These are phyloP conservation scores for Acanthisitta chloris DNA, from an alignment of 2,113 vertebrate species.

Conservation along the genomic window DNA sequence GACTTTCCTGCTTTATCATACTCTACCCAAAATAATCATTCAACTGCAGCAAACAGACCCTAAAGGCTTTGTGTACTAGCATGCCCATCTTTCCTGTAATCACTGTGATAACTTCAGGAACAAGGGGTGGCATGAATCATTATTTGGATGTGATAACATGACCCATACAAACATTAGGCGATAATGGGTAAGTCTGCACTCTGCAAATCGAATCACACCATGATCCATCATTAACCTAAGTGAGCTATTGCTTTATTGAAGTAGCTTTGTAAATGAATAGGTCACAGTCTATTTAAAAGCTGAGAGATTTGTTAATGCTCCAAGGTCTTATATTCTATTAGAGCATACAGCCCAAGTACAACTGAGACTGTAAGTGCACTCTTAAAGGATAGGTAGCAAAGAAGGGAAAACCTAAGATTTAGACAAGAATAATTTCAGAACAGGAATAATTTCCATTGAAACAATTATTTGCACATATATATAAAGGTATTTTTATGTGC, in stretches of 20 bases:
- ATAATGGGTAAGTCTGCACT: conserved; percentile 58
- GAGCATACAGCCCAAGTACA: neutral
- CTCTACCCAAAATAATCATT: conserved; percentile 6
- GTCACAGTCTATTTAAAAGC: conserved; percentile 71
- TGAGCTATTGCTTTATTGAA: conserved; percentile 63
- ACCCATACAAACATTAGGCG: conserved; percentile 55
- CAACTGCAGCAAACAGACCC: neutral
- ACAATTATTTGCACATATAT: neutral
- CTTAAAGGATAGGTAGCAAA: neutral
- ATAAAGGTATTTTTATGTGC: neutral
- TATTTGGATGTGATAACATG: conserved; percentile 59
- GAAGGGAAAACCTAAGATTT: neutral
- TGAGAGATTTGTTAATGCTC: conserved; percentile 71
- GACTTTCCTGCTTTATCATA: neutral
- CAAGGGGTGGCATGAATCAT: conserved; percentile 3
- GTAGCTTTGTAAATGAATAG: conserved; percentile 68
- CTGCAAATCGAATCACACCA: conserved; percentile 66
- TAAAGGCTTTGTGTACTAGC: neutral
- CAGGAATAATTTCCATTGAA: neutral
- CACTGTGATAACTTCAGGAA: conserved; percentile 25
- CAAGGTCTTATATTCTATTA: conserved; percentile 56
- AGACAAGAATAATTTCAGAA: neutral
- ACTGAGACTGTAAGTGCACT: neutral
- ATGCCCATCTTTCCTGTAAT: conserved; percentile 11
- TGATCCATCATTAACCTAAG: conserved; percentile 76